Evolutionary conservation across 2,113 vertebrate genomes (phyloP).

Genomic region (Pseudolaguvia tuberculata): DNA sequence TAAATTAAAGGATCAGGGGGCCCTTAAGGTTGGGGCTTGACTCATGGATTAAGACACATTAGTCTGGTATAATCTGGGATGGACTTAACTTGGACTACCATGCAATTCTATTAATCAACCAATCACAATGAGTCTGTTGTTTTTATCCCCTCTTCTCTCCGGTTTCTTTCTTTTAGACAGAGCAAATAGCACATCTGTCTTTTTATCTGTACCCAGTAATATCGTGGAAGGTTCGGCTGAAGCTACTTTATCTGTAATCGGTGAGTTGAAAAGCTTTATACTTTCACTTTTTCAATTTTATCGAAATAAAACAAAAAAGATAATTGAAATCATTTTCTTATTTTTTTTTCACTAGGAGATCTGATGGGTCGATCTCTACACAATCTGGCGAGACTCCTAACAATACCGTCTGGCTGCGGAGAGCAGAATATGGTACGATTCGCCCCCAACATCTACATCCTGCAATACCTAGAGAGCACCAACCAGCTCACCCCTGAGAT

Average conservation of each 20-base stretch:
- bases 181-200: neutral
- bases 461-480: constrained; percentile 9
- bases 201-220: constrained; percentile 38
- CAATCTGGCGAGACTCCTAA: constrained; percentile 9
- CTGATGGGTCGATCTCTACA: constrained; percentile 1
- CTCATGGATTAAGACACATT: no score
- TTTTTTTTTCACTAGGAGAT: neutral
- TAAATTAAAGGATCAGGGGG: no score
- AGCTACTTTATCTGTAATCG: constrained; percentile 71
- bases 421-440: constrained; percentile 8
- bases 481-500: neutral
- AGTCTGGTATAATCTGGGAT: no score
- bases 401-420: neutral
- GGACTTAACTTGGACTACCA: no score
- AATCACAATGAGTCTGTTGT: no score
- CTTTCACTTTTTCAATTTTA: neutral
- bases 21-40: no score
- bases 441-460: neutral
- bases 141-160: neutral
- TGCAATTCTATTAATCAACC: no score
- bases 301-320: neutral
- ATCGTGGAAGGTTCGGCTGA: constrained; percentile 65
- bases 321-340: neutral
- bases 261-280: constrained; percentile 50
- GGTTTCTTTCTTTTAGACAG: neutral